Evolutionary conservation across 2,797 vertebrate species (phyloP).

Genomic region (Lacerta agilis): DNA sequence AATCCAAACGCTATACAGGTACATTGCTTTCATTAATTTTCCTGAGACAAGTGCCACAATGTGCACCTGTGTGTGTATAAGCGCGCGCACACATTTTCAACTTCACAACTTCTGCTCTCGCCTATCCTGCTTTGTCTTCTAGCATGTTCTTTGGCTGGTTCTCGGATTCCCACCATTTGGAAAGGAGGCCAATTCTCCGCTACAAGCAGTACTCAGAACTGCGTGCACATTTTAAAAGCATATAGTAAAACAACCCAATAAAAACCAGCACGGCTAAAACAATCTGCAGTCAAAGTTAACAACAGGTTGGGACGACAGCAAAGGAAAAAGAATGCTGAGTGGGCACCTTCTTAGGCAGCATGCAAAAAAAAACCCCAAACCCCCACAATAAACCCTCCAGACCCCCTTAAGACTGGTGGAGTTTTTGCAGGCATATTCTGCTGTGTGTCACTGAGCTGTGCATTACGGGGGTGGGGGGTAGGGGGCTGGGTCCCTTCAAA

Average conservation of each 20-base stretch:
- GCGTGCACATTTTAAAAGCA: neutral
- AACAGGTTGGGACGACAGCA: neutral
- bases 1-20: neutral
- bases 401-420: no score
- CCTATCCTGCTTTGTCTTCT: no score
- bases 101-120: neutral
- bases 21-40: neutral
- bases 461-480: no score
- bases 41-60: neutral
- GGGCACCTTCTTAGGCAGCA: neutral
- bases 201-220: neutral
- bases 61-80: neutral
- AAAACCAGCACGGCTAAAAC: neutral
- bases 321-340: neutral
- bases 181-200: neutral
- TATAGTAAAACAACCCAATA: neutral
- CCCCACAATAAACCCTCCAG: no score
- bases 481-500: no score
- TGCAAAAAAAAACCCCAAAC: neutral
- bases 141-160: no score
- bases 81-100: neutral
- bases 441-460: no score
- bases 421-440: no score
- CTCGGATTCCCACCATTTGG: neutral
- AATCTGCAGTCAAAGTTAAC: neutral